Evolutionary conservation across 2,113 vertebrate species (phyloP), one percentile per base, ranked within the genome.

Genomic region (Micronycteris hirsuta): DNA sequence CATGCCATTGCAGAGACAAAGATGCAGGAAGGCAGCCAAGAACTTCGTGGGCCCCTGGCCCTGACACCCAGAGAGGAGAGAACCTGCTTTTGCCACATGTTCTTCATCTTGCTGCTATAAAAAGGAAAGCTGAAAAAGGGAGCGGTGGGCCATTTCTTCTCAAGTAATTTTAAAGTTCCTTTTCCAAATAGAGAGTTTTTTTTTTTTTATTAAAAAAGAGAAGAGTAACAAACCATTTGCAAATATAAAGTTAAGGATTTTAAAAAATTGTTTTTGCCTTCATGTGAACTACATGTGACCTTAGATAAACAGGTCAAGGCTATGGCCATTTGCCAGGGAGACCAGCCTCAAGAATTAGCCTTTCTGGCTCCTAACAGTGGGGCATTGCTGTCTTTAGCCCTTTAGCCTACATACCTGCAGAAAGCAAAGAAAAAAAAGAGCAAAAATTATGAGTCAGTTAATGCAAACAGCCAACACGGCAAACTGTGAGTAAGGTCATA

Each of bases 31-130:
- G 2, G 45, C n/a, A 38, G 52, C 38, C 47, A 7, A 45, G 2
- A 12, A 12, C 68, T 85, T 41, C 13, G 7, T 3, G 1, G 3
- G 58, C 8, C 0, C 0, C 58, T 0, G 1, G 13, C 43, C 17
- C 41, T n/a, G 73, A 43, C 5, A 5, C 17, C 11, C 20, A 0
- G 0, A 1, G 33, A 63, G 20, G 4, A 36, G 63, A 38, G 71
- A 54, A 31, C 13, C 31, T 3, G 1, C 65, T 5, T n/a, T 1
- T 4, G 11, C 70, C 19, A 20, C 9, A 11, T 17, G 36, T 78
- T 43, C n/a, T 5, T 82, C 17, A 3, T 3, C 88, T 7, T 0
- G 3, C 3, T 5, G 10, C 80, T 12, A 0, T 43, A 38, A 52
- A 26, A 76, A 26, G 61, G 1, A 1, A 17, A 70, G 67, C 49